Base-by-base conservation (phyloP, 2,797 vertebrate species). In the Pangasius djambal region DNA sequence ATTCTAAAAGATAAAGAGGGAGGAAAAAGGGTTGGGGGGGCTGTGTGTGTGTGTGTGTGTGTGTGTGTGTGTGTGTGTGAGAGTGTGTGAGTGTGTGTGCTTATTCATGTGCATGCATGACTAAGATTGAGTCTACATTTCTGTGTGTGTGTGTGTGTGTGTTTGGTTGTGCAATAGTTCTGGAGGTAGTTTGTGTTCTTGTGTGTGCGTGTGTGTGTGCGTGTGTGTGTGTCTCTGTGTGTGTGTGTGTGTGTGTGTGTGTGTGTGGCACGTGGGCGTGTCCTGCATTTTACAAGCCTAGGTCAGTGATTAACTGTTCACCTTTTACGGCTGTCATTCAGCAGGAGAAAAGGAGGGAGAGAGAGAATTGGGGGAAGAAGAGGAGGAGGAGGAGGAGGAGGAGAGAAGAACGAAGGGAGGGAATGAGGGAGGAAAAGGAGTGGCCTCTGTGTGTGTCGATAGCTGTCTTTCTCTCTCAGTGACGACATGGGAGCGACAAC, bases 311-410 rank as follows among this genome's bases (percentile, higher is more conserved):
- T 95, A 94, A 93, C 94, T 95, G 92, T 95, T 96, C 95, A 96
- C 95, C 96, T 96, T 96, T 96, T 96, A 96, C 95, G 95, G 95
- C 94, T 96, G 94, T 95, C 95, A 95, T 89, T 93, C 92, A 93
- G 94, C 93, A 92, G 92, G 91, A 92, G 88, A 89, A 94, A 93
- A 94, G 93, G 81, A 72, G 37, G 22, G 18, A 52, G 83, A 15
- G 72, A 74, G 91, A 91, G 89, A 88, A 40, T 44, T 86, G 88
- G 93, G 92, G 93, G 93, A 94, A 93, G 93, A 90, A 15, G 92
- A 87, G 90, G 92, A 44, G 48, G 75, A 83, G 74, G 67, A 83
- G 63, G 37, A 37, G 83, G 34, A 31, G 63, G 44, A 52, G 63
- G 44, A 78, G 81, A n/a, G 65, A 89, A 70, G 55, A 70, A 89